Percentiles rank a stretch among this genome's conserved stretches.
phyloP scores from a whole-genome alignment of 2,797 vertebrate genomes.

The Smutsia gigantea region DNA sequence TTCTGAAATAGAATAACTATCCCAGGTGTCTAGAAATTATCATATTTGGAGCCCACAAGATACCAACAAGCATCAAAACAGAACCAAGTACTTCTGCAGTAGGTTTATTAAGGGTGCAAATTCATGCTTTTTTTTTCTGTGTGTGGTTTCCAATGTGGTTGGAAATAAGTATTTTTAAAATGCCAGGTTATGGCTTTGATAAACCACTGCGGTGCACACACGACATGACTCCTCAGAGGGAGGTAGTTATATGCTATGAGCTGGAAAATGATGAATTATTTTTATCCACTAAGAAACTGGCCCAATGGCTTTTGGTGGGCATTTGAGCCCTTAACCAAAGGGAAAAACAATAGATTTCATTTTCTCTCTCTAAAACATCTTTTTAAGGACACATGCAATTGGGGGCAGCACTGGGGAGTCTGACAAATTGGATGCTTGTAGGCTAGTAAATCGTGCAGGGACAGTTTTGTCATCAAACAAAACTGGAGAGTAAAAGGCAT shows the following conservation, averaged over 20 bases:
- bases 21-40: neutral
- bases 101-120: neutral
- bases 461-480: neutral
- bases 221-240: neutral
- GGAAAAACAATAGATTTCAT: constrained; percentile 2
- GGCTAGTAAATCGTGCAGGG: neutral
- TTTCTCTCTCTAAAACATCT: neutral
- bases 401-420: neutral
- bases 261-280: constrained; percentile 48
- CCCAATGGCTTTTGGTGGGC: constrained; percentile 34
- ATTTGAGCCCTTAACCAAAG: constrained; percentile 45
- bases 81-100: neutral
- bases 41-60: neutral
- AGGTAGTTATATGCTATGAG: neutral
- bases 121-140: neutral
- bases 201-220: neutral
- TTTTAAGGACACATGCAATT: neutral
- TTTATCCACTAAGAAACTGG: constrained; percentile 50
- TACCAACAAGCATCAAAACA: neutral
- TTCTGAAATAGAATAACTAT: neutral
- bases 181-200: constrained; percentile 4
- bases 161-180: constrained; percentile 25
- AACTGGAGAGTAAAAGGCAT: neutral
- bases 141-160: neutral
- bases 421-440: neutral